Evolutionary conservation across 2,888 invertebrate genomes (phyloP).

Genomic region (Ferrisia virgata): DNA sequence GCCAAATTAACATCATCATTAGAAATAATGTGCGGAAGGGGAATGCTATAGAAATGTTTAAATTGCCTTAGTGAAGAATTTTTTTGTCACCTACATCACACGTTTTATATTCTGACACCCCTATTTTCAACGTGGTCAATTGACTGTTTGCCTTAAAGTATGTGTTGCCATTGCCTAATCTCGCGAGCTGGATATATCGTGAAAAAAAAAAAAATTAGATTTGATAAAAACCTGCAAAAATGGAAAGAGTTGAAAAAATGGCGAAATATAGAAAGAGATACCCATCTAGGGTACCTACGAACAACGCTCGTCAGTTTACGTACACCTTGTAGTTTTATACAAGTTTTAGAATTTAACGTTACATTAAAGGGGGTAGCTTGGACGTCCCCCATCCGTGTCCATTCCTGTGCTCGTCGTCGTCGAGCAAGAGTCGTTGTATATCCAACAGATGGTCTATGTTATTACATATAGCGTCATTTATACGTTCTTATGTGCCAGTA

Average conservation of each 20-base stretch:
- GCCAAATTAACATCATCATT: constrained; percentile 27
- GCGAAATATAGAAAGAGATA: neutral
- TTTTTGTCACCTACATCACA: too few species aligned
- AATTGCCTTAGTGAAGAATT: neutral
- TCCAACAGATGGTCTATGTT: constrained; percentile 29
- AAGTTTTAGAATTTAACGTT: constrained; percentile 24
- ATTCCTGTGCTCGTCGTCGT: neutral
- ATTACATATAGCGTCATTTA: constrained; percentile 32
- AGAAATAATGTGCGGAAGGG: constrained; percentile 24
- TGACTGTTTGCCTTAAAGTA: neutral
- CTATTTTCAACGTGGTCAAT: neutral
- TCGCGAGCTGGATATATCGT: too few species aligned
- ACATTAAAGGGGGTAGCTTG: neutral
- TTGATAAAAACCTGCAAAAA: too few species aligned
- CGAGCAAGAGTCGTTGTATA: neutral
- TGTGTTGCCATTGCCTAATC: too few species aligned
- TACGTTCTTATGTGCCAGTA: constrained; percentile 27
- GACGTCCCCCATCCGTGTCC: neutral
- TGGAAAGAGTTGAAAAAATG: neutral
- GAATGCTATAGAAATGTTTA: neutral
- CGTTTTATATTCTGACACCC: neutral
- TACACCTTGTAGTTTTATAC: neutral
- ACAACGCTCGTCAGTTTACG: neutral
- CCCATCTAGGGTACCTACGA: too few species aligned
- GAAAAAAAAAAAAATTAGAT: too few species aligned